Percentiles rank a stretch among this genome's conserved stretches.
phyloP scores from a whole-genome alignment of 23 tunicate genomes.

The Ciona savignyi region DNA sequence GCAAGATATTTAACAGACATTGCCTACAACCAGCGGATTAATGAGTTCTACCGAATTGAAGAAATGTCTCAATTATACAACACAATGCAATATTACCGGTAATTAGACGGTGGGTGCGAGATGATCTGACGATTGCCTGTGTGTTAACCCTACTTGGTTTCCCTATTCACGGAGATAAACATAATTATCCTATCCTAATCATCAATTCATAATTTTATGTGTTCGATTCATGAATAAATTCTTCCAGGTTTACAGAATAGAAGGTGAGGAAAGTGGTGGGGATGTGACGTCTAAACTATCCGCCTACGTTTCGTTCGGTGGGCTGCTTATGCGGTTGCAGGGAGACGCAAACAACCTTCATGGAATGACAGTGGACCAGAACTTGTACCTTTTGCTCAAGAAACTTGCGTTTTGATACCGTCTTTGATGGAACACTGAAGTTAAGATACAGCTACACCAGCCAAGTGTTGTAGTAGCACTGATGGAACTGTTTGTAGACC shows the following conservation, averaged over 20 bases:
- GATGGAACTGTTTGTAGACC: neutral
- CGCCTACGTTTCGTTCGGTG: slow-evolving; percentile 95
- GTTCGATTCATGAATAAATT: too few species aligned
- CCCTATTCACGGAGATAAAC: too few species aligned
- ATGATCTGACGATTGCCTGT: too few species aligned
- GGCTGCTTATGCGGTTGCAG: slow-evolving; percentile 89
- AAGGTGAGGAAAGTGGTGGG: slow-evolving; percentile 81
- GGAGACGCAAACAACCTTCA: slow-evolving; percentile 93
- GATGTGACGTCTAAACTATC: slow-evolving; percentile 81
- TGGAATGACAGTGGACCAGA: slow-evolving; percentile 93
- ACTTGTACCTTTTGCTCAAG: slow-evolving; percentile 72
- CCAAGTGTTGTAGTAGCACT: neutral
- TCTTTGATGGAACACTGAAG: neutral
- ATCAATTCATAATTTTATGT: too few species aligned
- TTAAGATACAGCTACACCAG: neutral
- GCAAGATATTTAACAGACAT: too few species aligned
- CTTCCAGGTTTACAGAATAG: slow-evolving; percentile 72
- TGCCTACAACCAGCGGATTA: too few species aligned
- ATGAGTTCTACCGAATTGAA: too few species aligned
- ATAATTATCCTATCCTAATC: too few species aligned
- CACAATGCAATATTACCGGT: too few species aligned
- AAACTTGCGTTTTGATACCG: slow-evolving; percentile 68
- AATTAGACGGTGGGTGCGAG: too few species aligned
- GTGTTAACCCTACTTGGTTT: too few species aligned
- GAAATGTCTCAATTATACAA: too few species aligned